phyloP scores from a whole-genome alignment of 2,888 invertebrate genomes.

The Blera fallax region DNA sequence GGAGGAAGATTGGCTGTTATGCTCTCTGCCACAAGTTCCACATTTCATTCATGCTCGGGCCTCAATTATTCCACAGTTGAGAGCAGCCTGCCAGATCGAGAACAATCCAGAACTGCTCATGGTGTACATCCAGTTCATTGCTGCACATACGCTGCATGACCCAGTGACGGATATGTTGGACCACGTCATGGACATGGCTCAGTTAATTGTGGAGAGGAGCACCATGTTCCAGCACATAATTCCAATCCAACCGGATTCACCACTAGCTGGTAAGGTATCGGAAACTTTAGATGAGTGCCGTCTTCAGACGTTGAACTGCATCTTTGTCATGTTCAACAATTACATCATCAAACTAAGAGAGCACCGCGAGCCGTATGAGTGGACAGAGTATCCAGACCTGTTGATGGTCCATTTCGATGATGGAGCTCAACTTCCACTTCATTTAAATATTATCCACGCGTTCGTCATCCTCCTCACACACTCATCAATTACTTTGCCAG shows the following conservation, averaged over 20 bases:
- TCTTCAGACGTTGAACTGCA: slow-evolving; percentile 86
- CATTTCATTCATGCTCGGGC: slow-evolving; percentile 89
- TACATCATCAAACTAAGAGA: slow-evolving; percentile 87
- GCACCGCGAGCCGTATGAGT: slow-evolving; percentile 80
- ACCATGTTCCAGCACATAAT: slow-evolving; percentile 92
- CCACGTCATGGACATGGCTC: slow-evolving; percentile 91
- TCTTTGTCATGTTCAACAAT: slow-evolving; percentile 88
- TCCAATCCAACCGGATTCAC: slow-evolving; percentile 82
- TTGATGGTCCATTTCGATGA: slow-evolving; percentile 81
- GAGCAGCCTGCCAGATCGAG: slow-evolving; percentile 95
- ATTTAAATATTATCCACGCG: slow-evolving; percentile 87
- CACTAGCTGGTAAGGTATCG: slow-evolving; percentile 54
- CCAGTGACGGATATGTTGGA: slow-evolving; percentile 87
- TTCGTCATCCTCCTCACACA: slow-evolving; percentile 91
- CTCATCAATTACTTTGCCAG: slow-evolving; percentile 82
- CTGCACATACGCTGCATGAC: slow-evolving; percentile 87
- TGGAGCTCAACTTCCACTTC: slow-evolving; percentile 80
- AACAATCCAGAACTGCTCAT: slow-evolving; percentile 88
- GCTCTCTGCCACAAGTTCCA: slow-evolving; percentile 87
- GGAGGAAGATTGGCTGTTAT: slow-evolving; percentile 84
- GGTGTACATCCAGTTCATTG: slow-evolving; percentile 93
- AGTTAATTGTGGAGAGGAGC: slow-evolving; percentile 94
- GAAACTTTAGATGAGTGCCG: slow-evolving; percentile 78
- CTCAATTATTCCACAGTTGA: slow-evolving; percentile 88
- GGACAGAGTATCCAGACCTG: slow-evolving; percentile 81